A percentile compares a stretch with the other conserved stretches of the same genome.
These are phyloP conservation scores for Pelodiscus sinensis DNA, from an alignment of 2,113 vertebrate species.

Conservation along the genomic window DNA sequence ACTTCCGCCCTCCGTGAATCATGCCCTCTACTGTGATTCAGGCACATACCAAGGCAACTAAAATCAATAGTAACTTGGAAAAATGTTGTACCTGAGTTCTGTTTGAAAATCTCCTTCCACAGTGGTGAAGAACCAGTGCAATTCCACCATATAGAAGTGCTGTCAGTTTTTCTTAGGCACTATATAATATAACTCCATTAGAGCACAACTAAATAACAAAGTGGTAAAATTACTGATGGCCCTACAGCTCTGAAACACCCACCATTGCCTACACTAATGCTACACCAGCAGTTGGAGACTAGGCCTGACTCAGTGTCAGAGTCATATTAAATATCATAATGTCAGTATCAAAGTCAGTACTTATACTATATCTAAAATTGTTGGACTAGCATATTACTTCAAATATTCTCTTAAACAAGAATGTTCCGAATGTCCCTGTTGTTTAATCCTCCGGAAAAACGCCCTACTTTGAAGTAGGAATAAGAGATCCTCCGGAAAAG, in stretches of 20 bases:
- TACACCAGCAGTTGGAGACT: neutral
- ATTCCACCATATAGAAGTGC: no score
- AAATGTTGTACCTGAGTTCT: no score
- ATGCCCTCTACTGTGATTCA: neutral
- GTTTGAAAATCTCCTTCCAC: neutral
- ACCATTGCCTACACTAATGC: neutral
- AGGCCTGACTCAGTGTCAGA: neutral
- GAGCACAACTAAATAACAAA: neutral
- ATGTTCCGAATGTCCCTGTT: neutral
- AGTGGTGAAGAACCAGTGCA: neutral
- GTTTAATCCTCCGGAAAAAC: no score
- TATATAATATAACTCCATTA: neutral
- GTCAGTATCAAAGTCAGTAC: neutral
- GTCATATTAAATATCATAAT: neutral
- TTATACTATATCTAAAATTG: neutral
- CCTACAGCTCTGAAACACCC: neutral
- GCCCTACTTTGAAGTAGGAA: no score
- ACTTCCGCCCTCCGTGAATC: neutral
- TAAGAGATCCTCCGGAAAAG: no score
- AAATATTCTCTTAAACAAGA: neutral
- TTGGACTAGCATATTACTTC: neutral
- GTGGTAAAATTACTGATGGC: slow-evolving; percentile 6
- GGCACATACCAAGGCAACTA: neutral
- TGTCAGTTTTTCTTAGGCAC: no score
- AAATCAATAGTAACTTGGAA: neutral